phyloP scores from a whole-genome alignment of 2,113 vertebrate genomes.

The Tiliqua scincoides region DNA sequence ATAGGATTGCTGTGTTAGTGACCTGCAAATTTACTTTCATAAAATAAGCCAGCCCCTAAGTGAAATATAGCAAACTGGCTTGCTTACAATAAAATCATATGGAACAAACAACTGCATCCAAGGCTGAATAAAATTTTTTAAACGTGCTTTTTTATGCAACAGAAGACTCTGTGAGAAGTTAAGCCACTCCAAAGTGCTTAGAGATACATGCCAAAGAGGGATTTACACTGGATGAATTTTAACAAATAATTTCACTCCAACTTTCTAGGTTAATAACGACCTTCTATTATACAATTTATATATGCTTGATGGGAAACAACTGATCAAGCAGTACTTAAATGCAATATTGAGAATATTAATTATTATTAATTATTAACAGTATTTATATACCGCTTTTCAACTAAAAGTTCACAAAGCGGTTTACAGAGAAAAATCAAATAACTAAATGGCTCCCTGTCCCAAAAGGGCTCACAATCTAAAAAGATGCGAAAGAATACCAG shows the following conservation, averaged over 20 bases:
- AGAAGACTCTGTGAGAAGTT: slow-evolving; percentile 60
- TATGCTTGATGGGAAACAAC: slow-evolving; percentile 22
- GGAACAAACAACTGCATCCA: slow-evolving; percentile 21
- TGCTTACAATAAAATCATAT: background rate
- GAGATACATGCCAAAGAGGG: slow-evolving; percentile 52
- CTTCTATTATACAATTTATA: slow-evolving; percentile 10
- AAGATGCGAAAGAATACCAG: too few relatives aligned
- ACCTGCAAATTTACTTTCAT: background rate
- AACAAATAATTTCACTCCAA: slow-evolving; percentile 37
- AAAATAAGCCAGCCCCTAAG: background rate
- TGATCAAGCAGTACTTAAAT: slow-evolving; percentile 7
- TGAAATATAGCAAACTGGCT: background rate
- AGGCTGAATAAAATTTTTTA: slow-evolving; percentile 53
- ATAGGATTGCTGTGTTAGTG: too few relatives aligned
- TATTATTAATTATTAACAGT: too few relatives aligned
- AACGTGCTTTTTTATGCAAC: slow-evolving; percentile 64
- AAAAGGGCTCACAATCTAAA: too few relatives aligned
- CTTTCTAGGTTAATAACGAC: slow-evolving; percentile 11
- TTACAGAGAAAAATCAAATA: too few relatives aligned
- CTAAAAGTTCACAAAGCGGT: too few relatives aligned
- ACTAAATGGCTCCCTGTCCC: too few relatives aligned
- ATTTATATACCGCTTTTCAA: too few relatives aligned
- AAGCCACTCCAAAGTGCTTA: slow-evolving; percentile 65
- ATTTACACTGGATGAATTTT: slow-evolving; percentile 55
- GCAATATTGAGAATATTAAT: background rate